Conservation (phyloP, 2,797 vertebrate genomes). For the Ambastaia sidthimunki region DNA sequence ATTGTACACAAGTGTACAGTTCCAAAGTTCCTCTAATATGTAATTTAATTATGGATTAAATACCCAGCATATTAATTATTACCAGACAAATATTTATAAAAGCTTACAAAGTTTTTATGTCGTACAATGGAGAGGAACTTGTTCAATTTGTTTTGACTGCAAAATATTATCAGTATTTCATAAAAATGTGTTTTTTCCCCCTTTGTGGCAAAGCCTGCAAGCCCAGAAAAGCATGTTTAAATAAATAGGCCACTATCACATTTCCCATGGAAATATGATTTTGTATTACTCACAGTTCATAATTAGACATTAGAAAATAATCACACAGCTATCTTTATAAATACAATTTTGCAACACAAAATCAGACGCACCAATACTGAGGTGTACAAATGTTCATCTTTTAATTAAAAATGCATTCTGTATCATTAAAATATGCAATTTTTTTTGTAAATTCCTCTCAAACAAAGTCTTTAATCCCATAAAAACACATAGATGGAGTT, state of each 20-base stretch:
- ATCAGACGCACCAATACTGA: slow-evolving; percentile 38
- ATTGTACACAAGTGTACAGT: background rate
- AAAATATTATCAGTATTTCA: background rate
- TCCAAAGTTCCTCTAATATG: background rate
- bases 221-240: background rate
- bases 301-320: background rate
- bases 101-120: background rate
- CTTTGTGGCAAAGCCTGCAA: background rate
- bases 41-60: background rate
- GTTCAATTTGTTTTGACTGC: too few relatives aligned
- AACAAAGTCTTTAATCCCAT: slow-evolving; percentile 55
- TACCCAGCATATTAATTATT: background rate
- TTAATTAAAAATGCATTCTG: slow-evolving; percentile 79
- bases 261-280: background rate
- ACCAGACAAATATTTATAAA: background rate
- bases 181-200: background rate
- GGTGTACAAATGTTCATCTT: slow-evolving; percentile 72
- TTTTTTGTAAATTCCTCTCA: slow-evolving; percentile 66
- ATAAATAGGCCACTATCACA: background rate
- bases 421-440: slow-evolving; percentile 81
- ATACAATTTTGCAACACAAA: background rate
- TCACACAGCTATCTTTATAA: background rate
- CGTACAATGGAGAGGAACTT: background rate
- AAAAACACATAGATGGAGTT: slow-evolving; percentile 48
- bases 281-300: background rate